phyloP scores from a whole-genome alignment of 2,888 invertebrate species.

The Nephrotoma flavescens region DNA sequence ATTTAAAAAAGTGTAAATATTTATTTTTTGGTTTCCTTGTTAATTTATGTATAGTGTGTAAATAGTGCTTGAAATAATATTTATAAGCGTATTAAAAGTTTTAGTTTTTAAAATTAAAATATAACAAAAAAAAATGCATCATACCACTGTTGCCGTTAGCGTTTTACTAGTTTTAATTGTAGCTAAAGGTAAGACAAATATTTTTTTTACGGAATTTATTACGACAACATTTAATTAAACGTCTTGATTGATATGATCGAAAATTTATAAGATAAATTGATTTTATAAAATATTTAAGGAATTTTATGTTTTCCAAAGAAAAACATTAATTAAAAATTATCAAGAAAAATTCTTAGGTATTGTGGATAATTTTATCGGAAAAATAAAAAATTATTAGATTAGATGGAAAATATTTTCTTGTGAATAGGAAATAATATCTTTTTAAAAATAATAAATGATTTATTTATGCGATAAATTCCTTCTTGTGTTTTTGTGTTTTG shows the following conservation, averaged over 20 bases:
- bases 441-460: not conserved
- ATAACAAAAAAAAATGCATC: not conserved
- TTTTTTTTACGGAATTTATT: not conserved
- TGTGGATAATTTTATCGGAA: too few species aligned
- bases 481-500: not conserved
- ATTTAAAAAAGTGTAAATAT: not conserved
- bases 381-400: not conserved
- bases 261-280: too few species aligned
- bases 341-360: too few species aligned
- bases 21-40: not conserved
- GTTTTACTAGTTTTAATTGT: slow-evolving; percentile 1
- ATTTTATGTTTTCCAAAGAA: not conserved
- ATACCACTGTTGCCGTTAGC: slow-evolving; percentile 3
- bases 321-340: not conserved
- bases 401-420: not conserved
- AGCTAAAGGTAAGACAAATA: not conserved
- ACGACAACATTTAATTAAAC: not conserved
- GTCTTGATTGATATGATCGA: not conserved
- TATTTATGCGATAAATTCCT: not conserved
- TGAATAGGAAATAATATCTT: not conserved
- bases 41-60: not conserved
- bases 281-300: not conserved
- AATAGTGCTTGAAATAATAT: not conserved
- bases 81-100: not conserved
- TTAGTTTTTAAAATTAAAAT: not conserved